Base-by-base conservation (phyloP, 2,113 vertebrate genomes). In the Phoxinus phoxinus region DNA sequence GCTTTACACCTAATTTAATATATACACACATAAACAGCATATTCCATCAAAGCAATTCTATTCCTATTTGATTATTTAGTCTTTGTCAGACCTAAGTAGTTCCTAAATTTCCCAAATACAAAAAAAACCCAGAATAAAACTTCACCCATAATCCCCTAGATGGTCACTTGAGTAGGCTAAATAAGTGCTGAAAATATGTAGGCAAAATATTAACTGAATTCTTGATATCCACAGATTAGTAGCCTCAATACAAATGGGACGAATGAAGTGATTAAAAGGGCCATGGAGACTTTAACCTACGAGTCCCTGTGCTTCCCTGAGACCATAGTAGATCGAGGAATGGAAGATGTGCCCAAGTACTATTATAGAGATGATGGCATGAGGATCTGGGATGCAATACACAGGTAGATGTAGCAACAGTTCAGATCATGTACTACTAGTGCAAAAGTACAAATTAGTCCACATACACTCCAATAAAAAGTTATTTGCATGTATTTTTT, bases 281-380 rank as follows among this genome's bases (percentile, higher is more conserved):
- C 53, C 6, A 32, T 75, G 13, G 12, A 51, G 25, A 44, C 83
- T 21, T 67, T 84, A 15, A 80, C 86, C 51, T 79, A 94, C 88
- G 91, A 89, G 12, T 84, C 91, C 69, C 91, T 94, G 84, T 95
- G 94, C 90, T 89, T 95, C 37, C 94, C 93, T 0, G 93, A 94
- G 23, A 87, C 91, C 27, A 89, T 94, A 2, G 76, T 83, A 23
- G 90, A 83, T 30, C 91, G 94, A 0, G 92, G 93, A 0, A 86
- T 94, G 56, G 74, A 63, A 63, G 25, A 63, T 2, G 86, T 94
- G 21, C 93, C 91, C 19, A 90, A 92, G 61, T 95, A 93, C 87
- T 84, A 92, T 63, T 94, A 95, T 88, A 88, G 93, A 27, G 93
- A 94, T 1, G 94, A 95, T 0, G 93, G 94, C 4, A 63, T 92